A percentile compares a stretch with the other conserved stretches of the same genome.
Evolutionary conservation across 2,888 invertebrate species (phyloP).

Genomic region (Leptura quadrifasciata): DNA sequence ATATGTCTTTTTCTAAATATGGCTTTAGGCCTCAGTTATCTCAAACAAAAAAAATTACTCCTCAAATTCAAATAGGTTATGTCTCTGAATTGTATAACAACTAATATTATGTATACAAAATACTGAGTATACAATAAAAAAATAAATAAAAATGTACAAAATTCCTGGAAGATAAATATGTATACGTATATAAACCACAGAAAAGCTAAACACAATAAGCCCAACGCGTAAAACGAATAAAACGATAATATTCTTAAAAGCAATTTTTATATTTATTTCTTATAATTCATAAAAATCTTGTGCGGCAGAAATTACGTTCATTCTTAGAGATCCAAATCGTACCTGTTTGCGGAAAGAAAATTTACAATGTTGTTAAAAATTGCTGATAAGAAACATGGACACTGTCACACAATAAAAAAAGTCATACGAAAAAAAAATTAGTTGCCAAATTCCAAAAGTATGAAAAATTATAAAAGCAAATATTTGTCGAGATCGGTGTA

Average conservation of each 20-base stretch:
- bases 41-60: neutral
- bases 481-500: constrained; percentile 19
- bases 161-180: constrained; percentile 22
- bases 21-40: too few species aligned
- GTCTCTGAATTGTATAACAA: constrained; percentile 17
- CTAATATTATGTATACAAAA: constrained; percentile 23
- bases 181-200: constrained; percentile 27
- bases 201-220: constrained; percentile 35
- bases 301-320: neutral
- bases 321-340: neutral
- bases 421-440: constrained; percentile 19
- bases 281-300: neutral
- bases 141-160: constrained; percentile 35
- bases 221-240: neutral
- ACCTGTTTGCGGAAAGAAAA: neutral
- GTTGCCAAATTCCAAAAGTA: constrained; percentile 19
- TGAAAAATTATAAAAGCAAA: constrained; percentile 19
- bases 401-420: constrained; percentile 15
- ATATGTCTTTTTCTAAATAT: neutral
- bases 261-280: constrained; percentile 23
- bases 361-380: constrained; percentile 16
- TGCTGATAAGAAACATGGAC: constrained; percentile 24
- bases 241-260: constrained; percentile 29
- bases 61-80: constrained; percentile 23
- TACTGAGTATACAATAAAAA: constrained; percentile 31